Evolutionary conservation across 2,113 vertebrate genomes (phyloP), one percentile per base, ranked within the genome.

Genomic region (Ceyx melanurus): DNA sequence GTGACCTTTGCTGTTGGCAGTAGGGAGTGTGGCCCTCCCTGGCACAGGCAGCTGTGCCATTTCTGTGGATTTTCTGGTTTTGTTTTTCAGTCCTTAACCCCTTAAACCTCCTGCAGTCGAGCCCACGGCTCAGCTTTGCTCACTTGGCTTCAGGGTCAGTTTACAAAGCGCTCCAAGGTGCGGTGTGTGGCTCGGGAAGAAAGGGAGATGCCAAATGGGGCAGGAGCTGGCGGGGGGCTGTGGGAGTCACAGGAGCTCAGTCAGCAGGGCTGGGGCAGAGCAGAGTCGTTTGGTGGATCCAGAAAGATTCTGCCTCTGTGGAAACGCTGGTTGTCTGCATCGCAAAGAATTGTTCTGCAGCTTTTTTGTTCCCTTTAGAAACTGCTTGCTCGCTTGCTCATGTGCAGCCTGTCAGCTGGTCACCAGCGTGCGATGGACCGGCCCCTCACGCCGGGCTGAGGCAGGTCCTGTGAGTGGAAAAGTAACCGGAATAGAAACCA

Each of bases 251-350:
- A 6, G 62, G 53, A 46, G 50, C 23, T 45, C 7, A 1, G 21
- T 25, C 67, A 33, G 68, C 2, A 1, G 15, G 29, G 37, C 79
- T 51, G 1, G 2, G 45, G 15, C 12, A 43, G 43, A 51, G 31
- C 5, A 1, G 23, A 16, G 45, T 48, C 0, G 0, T 25, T 45
- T 45, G 76, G 42, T 2, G 1, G 25, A 29, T 37, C 57, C 29
- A 37, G 84, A 23, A 70, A 17, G 66, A 31, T 78, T 62, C 53
- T 79, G 74, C 54, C 60, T 40, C 73, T 0, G 0, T 29, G 73
- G 77, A 62, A 46, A 11, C 1, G 33, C 73, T 56, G 61, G 19
- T 50, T 33, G 73, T 51, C 73, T 84, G 78, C n/a, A 1, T 35
- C 58, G 40, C 61, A 86, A 5, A 42, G 65, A 60, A 23, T 14